Evolutionary conservation across 2,797 vertebrate genomes (phyloP), one percentile per base, ranked within the genome.

Genomic region (Anguilla anguilla): DNA sequence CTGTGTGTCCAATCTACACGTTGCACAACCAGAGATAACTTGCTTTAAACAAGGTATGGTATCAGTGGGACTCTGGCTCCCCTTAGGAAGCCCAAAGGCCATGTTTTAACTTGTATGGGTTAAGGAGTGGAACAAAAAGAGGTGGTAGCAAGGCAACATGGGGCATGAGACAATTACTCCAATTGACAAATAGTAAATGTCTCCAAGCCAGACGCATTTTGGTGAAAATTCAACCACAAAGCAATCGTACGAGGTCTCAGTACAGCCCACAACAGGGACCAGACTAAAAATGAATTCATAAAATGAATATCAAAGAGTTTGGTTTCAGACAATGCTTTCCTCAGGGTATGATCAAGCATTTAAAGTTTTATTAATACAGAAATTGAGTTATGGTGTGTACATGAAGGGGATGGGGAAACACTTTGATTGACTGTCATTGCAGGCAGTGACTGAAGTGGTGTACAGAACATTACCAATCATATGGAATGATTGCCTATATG

Each of bases 51-150:
- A 83, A 89, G 81, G 85, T 57, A 39, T 2, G 15, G 67, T 13
- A 79, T 49, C n/a, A 85, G n/a, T 43, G 5, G 9, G 35, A 43
- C 43, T 39, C 28, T 19, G 11, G 31, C 11, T 83, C 49, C 39
- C 25, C n/a, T 64, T 83, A 28, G 61, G 46, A 43, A 49, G 31
- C 31, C 31, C 19, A 2, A 2, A 59, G 61, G 46, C 22, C 22
- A 39, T 57, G 77, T 25, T 55, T 43, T 82, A 35, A 72, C 87
- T 85, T 57, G 25, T 17, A 6, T 57, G 59, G 84, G 57, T 85
- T 85, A 81, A 81, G 81, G 87, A 46, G 17, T 82, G 64, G 43
- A 86, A 85, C 85, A 85, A 79, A 43, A 88, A 88, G 83, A 69
- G 51, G 9, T 28, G n/a, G 11, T 25, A 28, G 46, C 79, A 83